Base-by-base conservation (phyloP, 2,888 invertebrate species). In the Herminia tarsipennalis region DNA sequence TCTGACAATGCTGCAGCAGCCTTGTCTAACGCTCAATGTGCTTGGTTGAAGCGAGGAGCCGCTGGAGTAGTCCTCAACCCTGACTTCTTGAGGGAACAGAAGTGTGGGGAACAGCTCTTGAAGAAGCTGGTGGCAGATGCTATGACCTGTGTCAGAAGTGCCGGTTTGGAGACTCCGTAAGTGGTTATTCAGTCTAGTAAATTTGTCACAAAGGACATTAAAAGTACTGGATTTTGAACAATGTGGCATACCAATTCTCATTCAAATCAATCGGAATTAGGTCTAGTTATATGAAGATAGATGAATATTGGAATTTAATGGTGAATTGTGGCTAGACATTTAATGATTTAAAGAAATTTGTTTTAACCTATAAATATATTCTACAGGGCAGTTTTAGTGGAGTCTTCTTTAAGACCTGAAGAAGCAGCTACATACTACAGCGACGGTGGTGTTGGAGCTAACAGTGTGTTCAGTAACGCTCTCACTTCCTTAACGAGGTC, bases 21-120 rank as follows among this genome's bases (percentile, higher is more conserved):
- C n/a, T 32, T 91, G 8, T 72, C 81, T 0, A 65, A 71, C 10
- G 77, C 76, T 0, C 84, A 81, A 41, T 90, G 90, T 37, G 53
- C 73, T 5, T 91, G 91, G 90, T 43, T 89, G 5, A 75, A 81
- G 24, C 70, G 82, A 38, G 88, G 88, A 6, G 72, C 78, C 0
- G 44, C 78, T 1, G 91, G 90, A 3, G 53, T 89, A 1, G 65
- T 89, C 1, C 60, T 89, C 0, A 78, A 69, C 27, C 83, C 84
- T 18, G 88, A 88, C 58, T 87, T 76, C 41, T 50, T 42, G 0
- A 53, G 32, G 5, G 66, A 86, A 2, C 57, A 58, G 28, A 48
- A 32, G 0, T 90, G 91, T 49, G 79, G 81, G 0, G 71, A 73
- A 12, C 70, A 73, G 30, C 57, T 91, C 12, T 35, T 89, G 28